Evolutionary conservation across 1,140 invertebrate species (phyloP), one percentile per base, ranked within the genome.

Genomic region (Bombus haemorrhoidalis): DNA sequence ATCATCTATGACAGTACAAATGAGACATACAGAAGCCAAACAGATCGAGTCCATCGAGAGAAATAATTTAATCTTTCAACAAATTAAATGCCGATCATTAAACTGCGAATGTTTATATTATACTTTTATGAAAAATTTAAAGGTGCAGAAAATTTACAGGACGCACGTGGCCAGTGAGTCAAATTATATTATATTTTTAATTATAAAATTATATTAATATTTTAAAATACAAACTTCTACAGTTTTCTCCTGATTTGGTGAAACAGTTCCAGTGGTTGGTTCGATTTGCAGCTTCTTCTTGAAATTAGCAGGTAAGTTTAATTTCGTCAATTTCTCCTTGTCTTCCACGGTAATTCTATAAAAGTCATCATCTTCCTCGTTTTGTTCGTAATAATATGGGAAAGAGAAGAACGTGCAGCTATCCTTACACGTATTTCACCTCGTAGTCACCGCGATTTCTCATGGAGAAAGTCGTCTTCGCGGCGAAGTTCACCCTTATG

Each of bases 401-500:
- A 37, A 8, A 43, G 25, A 59, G 39, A 37, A 43, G 34, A 28
- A 37, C 8, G 18, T 3, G 13, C 15, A 28, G 13, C 28, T 69
- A 18, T 1, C 34, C 83, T 91, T 91, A 93, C 94, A 83, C 74
- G 75, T 92, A 94, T 87, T 91, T 85, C 72, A 94, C 76, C 43
- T 94, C 91, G 43, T 93, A 92, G 37, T 83, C 71, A 37, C 94
- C 93, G 0, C 87, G 85, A 88, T 95, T 95, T 68, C 74, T 91
- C 37, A 94, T 87, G 9, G 43, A 73, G 62, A 94, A 92, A 28
- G 80, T 37, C 22, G 73, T 80, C 1, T 13, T 91, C 0, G 78
- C 57, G 0, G 83, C 73, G 0, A 74, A 81, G 1, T 84, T 87
- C 4, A 94, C 91, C 53, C 86, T 90, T 12, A 92, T 76, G 12